Evolutionary conservation across 1,140 invertebrate species (phyloP).

Genomic region (Drosophila repletoides): DNA sequence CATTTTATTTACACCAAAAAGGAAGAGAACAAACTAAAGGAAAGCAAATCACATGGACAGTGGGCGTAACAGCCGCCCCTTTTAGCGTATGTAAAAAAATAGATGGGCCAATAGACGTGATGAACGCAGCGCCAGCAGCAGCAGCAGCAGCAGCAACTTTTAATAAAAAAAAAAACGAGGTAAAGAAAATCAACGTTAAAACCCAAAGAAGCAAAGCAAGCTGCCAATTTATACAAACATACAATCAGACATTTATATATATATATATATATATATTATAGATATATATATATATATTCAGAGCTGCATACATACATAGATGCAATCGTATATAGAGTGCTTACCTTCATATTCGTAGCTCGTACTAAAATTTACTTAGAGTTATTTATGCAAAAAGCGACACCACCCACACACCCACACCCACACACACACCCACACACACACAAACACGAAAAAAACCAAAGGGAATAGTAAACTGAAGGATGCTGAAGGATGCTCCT

Average conservation of each 20-base stretch:
- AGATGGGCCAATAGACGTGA: conserved; percentile 72
- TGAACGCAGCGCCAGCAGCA: conserved; percentile 47
- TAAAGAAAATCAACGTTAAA: conserved; percentile 5
- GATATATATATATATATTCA: conserved; percentile 52
- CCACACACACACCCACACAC: background rate
- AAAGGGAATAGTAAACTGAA: conserved; percentile 8
- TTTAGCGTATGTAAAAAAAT: conserved; percentile 22
- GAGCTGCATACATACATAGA: conserved; percentile 3
- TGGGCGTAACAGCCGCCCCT: conserved; percentile 24
- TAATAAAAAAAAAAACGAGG: conserved; percentile 5
- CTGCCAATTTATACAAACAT: conserved; percentile 60
- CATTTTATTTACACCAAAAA: background rate
- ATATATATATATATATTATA: conserved; percentile 33
- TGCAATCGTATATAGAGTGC: conserved; percentile 10
- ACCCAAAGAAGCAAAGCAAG: conserved; percentile 31
- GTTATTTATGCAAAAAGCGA: conserved; percentile 74
- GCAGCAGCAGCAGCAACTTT: conserved; percentile 9
- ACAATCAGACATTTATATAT: conserved; percentile 37
- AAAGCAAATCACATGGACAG: conserved; percentile 33
- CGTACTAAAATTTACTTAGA: conserved; percentile 75
- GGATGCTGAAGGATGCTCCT: background rate
- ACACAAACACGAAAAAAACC: background rate
- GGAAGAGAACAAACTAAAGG: conserved; percentile 35
- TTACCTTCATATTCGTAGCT: conserved; percentile 16
- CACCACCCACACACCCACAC: conserved; percentile 16